These are phyloP conservation scores for Philopedon plagiatum DNA, from an alignment of 2,888 invertebrate species.

Conservation along the genomic window DNA sequence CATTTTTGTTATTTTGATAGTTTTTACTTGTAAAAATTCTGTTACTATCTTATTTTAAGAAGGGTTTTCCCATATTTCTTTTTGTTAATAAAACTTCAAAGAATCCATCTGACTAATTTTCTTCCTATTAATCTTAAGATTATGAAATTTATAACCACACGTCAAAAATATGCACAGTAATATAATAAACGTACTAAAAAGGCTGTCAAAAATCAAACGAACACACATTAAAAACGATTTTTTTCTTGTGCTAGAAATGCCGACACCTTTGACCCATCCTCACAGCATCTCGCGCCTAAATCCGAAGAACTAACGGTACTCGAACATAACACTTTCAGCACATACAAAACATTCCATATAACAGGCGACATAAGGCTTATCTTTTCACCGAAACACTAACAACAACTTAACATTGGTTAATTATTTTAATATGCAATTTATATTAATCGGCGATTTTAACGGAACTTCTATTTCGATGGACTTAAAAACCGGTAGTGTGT, in stretches of 20 bases:
- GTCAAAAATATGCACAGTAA: background rate
- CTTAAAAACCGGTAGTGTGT: background rate
- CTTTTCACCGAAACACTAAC: constrained; percentile 19
- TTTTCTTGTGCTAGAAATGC: constrained; percentile 32
- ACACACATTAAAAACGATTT: constrained; percentile 27
- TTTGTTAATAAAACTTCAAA: too few relatives aligned
- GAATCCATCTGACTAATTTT: too few relatives aligned
- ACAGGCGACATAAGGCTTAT: constrained; percentile 22
- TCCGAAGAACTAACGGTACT: constrained; percentile 48
- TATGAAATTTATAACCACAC: too few relatives aligned
- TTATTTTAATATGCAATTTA: constrained; percentile 5
- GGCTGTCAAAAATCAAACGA: constrained; percentile 10
- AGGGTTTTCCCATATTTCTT: too few relatives aligned
- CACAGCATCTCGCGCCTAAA: constrained; percentile 35
- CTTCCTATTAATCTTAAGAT: too few relatives aligned
- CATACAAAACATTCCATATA: constrained; percentile 1
- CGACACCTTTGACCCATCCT: constrained; percentile 44
- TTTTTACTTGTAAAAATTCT: background rate
- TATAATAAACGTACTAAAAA: background rate
- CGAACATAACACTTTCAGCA: constrained; percentile 42
- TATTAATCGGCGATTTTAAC: constrained; percentile 8
- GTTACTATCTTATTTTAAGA: background rate
- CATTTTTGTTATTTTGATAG: too few relatives aligned
- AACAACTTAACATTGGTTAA: background rate
- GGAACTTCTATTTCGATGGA: background rate